Evolutionary conservation across 1,140 invertebrate genomes (phyloP), one percentile per base, ranked within the genome.

Genomic region (Megalonaias nervosa): DNA sequence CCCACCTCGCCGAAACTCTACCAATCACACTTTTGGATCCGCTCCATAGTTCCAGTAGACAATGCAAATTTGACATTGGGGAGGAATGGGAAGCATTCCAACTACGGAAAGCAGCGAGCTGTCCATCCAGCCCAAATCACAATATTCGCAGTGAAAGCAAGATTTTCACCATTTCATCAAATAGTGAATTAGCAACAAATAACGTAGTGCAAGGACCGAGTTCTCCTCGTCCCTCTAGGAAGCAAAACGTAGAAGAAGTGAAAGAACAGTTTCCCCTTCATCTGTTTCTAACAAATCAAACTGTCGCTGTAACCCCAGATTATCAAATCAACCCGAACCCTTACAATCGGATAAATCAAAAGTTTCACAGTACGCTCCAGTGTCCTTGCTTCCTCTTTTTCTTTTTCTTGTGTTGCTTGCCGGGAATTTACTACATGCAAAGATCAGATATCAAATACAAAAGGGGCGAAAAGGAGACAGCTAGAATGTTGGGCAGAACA

Each of bases 301-400:
- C 71, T 12, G n/a, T 48, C 9, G 38, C n/a, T 16, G 19, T 3
- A 56, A 19, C 62, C n/a, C 73, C 73, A 21, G 58, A 73, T 16
- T 59, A 73, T 55, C 66, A 71, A 5, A 73, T 78, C n/a, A 26
- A 79, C 3, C 78, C 81, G 26, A 84, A 84, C 65, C 83, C 83
- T 0, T 82, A 68, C 70, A 82, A 84, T 68, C 72, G 74, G 23
- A 62, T 82, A 26, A 84, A 84, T 68, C 83, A 84, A n/a, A 60
- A 74, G 15, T 81, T 80, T 59, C 83, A 84, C 71, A 77, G 78
- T 68, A 75, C 77, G 14, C 68, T 82, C 1, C 79, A 81, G 21
- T 84, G 81, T 57, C 83, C 83, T 2, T 84, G 83, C 57, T 84
- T 74, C 55, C 68, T 84, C n/a, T 82, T 84, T 70, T 81, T 84